Evolutionary conservation across 2,113 vertebrate genomes (phyloP).

Genomic region (Arvicanthis niloticus): DNA sequence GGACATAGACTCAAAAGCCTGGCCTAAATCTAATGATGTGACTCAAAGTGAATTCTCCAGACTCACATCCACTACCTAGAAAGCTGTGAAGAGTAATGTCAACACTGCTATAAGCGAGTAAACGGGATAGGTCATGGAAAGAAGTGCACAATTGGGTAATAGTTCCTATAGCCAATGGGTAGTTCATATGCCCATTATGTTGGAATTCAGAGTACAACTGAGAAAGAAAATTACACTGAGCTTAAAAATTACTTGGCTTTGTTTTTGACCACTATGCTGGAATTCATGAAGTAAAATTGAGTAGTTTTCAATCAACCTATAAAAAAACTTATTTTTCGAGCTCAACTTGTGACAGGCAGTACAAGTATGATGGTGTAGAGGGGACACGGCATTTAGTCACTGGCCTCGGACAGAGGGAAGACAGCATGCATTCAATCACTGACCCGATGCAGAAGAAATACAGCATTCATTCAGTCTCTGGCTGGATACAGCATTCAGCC

Average conservation of each 20-base stretch:
- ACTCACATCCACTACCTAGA: neutral
- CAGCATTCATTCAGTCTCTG: neutral
- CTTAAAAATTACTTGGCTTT: constrained; percentile 46
- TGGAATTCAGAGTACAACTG: constrained; percentile 41
- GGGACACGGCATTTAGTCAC: neutral
- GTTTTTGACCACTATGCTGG: neutral
- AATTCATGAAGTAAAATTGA: constrained; percentile 21
- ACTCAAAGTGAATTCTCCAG: neutral
- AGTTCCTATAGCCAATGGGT: neutral
- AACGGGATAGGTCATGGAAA: neutral
- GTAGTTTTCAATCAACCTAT: neutral
- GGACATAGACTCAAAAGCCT: neutral
- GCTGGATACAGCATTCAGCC: neutral
- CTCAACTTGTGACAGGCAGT: neutral
- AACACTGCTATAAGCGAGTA: neutral
- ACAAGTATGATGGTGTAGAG: neutral
- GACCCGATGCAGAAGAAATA: neutral
- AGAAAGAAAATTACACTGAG: neutral
- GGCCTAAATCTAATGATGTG: neutral
- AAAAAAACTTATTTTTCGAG: constrained; percentile 43
- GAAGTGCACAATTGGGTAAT: neutral
- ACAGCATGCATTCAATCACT: neutral
- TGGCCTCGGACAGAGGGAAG: neutral
- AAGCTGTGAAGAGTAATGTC: neutral
- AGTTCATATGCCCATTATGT: neutral